Base-by-base conservation (phyloP, 2,113 vertebrate genomes). In the Psophia crepitans region DNA sequence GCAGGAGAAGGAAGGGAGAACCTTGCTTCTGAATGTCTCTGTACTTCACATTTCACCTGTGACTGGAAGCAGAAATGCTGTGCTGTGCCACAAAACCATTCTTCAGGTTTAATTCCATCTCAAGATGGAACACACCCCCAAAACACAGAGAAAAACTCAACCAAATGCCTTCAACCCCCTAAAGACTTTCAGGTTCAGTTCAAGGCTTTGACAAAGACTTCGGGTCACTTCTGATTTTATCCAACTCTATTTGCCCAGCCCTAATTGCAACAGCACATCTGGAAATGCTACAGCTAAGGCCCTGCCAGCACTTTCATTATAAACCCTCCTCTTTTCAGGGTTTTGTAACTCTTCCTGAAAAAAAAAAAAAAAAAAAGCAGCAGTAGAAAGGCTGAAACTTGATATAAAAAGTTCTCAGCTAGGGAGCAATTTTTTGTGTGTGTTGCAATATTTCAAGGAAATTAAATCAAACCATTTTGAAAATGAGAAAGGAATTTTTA, bases 231-330 rank as follows among this genome's bases (percentile, higher is more conserved):
- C 84, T 87, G 70, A 79, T 94, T 91, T 96, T 79, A 86, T 88
- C 64, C 84, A 85, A 91, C n/a, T 84, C 37, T 57, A 60, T 75
- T 89, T 94, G 90, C 86, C 95, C 81, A 84, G 65, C 32, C 58
- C 41, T 90, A 93, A 86, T 93, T 95, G 84, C 78, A 94, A 71
- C 64, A 96, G 89, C 63, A 95, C 94, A 97, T 96, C 97, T 97
- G 97, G 97, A 97, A 97, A 93, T 84, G 82, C 73, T 97, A 94
- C 93, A 84, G 54, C 27, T 28, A 89, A 76, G 74, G 27, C 41
- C 53, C 35, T 96, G 85, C 83, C 94, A 95, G 90, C 18, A 58
- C 30, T 96, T 93, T 93, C 71, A 53, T 97, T 90, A 90, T 70
- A 93, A 97, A 86, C 77, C 64, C 79, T 90, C 64, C 84, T 81